Evolutionary conservation across 2,888 invertebrate genomes (phyloP), one percentile per base, ranked within the genome.

Genomic region (Apodemia zela): DNA sequence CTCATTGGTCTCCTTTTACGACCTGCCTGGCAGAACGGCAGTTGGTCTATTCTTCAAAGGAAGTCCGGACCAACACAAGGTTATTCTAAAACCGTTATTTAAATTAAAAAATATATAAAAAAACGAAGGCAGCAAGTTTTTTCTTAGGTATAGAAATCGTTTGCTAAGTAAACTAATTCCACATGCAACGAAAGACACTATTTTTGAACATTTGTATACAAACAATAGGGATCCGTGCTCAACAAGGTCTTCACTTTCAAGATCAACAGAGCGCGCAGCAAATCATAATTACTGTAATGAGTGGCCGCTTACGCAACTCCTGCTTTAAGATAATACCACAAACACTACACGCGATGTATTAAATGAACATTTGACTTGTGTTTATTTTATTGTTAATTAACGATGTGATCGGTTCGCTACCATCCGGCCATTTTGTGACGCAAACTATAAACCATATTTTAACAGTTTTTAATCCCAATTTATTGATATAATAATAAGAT

Each of bases 241-340:
- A 82, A 67, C 86, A 87, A 89, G 89, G 90, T 85, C 88, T 84
- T 91, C 87, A 86, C 91, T 91, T 91, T 91, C 91, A 91, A 91
- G 91, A 90, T 87, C 91, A 91, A 73, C 89, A 79, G 89, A 89
- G 73, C 77, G 75, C 85, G 81, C 80, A 82, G 80, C 81, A 77
- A 79, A 77, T 79, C 77, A 84, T 90, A 89, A 90, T 89, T 89
- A 84, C 85, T 75, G 85, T 88, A 88, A 88, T 88, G 82, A 81
- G 45, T 45, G 45, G n/a, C 38, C 69, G 75, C 78, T 88, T 87
- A 85, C 85, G 79, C 88, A 88, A 89, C 81, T 70, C 74, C 71
- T 67, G 67, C 68, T 72, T 68, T 71, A 70, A 71, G 67, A 68
- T 65, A 66, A 45, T 45, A 45, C 45, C n/a, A 66, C 58, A 38